phyloP scores from a whole-genome alignment of 2,797 vertebrate species.

The Poeciliopsis presidionis region DNA sequence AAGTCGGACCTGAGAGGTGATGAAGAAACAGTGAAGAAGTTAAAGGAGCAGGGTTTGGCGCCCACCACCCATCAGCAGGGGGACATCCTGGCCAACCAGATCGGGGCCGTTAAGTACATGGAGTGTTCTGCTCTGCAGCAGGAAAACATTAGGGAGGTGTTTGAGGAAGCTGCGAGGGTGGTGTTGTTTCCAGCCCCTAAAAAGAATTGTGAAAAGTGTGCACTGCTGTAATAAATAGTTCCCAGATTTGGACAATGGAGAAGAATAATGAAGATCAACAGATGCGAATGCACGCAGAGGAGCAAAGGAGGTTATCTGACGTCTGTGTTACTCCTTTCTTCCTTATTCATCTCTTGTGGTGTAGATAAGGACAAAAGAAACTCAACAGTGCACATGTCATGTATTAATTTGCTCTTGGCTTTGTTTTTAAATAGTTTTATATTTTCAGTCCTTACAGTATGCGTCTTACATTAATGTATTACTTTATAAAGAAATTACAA shows the following conservation, averaged over 20 bases:
- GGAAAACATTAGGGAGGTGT: slow-evolving; percentile 91
- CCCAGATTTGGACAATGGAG: slow-evolving; percentile 64
- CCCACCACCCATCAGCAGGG: slow-evolving; percentile 93
- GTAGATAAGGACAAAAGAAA: slow-evolving; percentile 72
- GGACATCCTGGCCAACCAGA: slow-evolving; percentile 88
- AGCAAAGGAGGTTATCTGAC: slow-evolving; percentile 42
- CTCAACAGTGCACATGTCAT: slow-evolving; percentile 47
- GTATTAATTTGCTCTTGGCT: not conserved
- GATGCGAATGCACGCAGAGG: slow-evolving; percentile 56
- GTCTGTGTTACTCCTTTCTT: slow-evolving; percentile 60
- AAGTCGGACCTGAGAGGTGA: slow-evolving; percentile 91
- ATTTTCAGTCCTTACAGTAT: not conserved
- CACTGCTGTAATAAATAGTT: slow-evolving; percentile 85
- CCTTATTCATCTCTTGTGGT: slow-evolving; percentile 47
- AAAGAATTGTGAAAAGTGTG: slow-evolving; percentile 91
- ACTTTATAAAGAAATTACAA: not conserved
- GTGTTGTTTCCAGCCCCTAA: slow-evolving; percentile 90
- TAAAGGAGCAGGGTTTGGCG: slow-evolving; percentile 91
- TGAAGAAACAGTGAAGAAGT: slow-evolving; percentile 89
- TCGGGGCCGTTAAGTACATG: slow-evolving; percentile 93
- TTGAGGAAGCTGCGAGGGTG: slow-evolving; percentile 89
- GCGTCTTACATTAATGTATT: not conserved
- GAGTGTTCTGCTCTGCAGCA: slow-evolving; percentile 92
- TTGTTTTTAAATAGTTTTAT: not conserved
- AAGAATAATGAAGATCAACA: slow-evolving; percentile 59